These are phyloP conservation scores for Tetragonula carbonaria DNA, from an alignment of 2,888 invertebrate species.

Conservation along the genomic window DNA sequence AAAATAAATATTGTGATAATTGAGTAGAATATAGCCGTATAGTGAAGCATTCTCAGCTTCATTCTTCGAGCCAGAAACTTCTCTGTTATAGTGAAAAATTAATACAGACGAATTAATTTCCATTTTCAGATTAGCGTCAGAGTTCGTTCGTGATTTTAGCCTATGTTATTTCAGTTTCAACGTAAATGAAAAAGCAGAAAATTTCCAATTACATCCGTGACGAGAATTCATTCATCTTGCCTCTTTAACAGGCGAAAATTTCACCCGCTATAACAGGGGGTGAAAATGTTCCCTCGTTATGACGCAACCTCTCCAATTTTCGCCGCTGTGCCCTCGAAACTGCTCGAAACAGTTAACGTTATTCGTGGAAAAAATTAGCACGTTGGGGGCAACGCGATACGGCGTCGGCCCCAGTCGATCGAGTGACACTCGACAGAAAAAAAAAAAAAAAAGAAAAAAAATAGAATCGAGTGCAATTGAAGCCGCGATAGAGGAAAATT, in stretches of 20 bases:
- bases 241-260: too few species aligned
- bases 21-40: too few species aligned
- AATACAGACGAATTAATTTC: too few species aligned
- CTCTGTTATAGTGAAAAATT: too few species aligned
- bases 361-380: constrained; percentile 16
- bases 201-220: too few species aligned
- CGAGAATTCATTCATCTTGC: too few species aligned
- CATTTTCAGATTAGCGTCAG: too few species aligned
- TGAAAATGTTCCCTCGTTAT: not conserved
- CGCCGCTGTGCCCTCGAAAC: not conserved
- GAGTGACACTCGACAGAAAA: not conserved
- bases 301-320: not conserved
- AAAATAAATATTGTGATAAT: too few species aligned
- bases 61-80: too few species aligned
- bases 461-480: constrained; percentile 3
- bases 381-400: not conserved
- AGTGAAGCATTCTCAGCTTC: too few species aligned
- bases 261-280: too few species aligned
- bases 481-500: not conserved
- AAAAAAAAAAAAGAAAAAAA: too few species aligned
- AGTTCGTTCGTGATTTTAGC: not conserved
- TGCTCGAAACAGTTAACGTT: not conserved
- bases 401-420: not conserved
- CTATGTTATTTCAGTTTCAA: not conserved
- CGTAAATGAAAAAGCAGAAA: not conserved